Conservation (phyloP, 1,140 invertebrate genomes). For the Aradophagus sp. region DNA sequence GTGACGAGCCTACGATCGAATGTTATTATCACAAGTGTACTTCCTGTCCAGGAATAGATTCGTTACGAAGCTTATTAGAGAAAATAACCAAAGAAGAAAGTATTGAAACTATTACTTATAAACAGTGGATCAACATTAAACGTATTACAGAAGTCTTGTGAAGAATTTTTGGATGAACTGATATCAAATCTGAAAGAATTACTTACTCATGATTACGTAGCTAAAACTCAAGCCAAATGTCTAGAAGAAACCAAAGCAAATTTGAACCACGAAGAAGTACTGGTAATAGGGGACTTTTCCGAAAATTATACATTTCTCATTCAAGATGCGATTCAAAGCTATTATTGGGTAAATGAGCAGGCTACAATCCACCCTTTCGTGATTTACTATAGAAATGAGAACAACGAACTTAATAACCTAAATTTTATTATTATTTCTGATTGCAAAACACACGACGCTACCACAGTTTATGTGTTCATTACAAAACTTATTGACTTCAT, state of each 20-base stretch:
- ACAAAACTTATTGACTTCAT: constrained; percentile 7
- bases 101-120: constrained; percentile 17
- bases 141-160: no score
- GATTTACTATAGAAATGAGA: constrained; percentile 12
- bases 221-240: no score
- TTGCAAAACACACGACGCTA: constrained; percentile 10
- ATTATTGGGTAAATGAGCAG: constrained; percentile 16
- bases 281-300: no score
- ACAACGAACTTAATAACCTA: constrained; percentile 5
- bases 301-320: constrained; percentile 1
- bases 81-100: not conserved
- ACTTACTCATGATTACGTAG: no score
- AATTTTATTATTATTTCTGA: constrained; percentile 20
- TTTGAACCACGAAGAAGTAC: no score
- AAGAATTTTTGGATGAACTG: no score
- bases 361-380: constrained; percentile 20
- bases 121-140: constrained; percentile 10
- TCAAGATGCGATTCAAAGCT: constrained; percentile 14
- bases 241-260: no score
- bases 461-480: constrained; percentile 7
- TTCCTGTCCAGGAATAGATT: constrained; percentile 14
- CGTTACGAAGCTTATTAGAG: constrained; percentile 4
- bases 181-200: no score
- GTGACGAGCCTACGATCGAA: constrained; percentile 6
- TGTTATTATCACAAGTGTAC: constrained; percentile 8